A percentile compares a stretch with the other conserved stretches of the same genome.
These are phyloP conservation scores for Tenebrio molitor DNA, from an alignment of 1,140 invertebrate species.

Conservation along the genomic window DNA sequence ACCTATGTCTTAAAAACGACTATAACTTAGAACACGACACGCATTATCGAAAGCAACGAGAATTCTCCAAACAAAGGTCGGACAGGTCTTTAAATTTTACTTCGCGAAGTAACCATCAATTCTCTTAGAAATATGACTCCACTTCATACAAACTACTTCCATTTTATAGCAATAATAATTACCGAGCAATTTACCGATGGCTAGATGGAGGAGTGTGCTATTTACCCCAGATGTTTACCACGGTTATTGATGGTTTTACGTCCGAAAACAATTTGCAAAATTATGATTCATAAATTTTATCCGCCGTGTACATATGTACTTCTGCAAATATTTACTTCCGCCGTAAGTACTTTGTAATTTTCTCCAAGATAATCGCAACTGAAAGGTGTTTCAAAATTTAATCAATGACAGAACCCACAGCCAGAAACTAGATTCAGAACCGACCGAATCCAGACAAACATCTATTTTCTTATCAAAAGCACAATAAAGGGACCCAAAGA, in stretches of 20 bases:
- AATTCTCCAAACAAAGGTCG: slow-evolving; percentile 42
- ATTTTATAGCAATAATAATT: slow-evolving; percentile 39
- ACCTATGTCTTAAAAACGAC: slow-evolving; percentile 24
- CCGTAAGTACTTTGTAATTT: slow-evolving; percentile 19
- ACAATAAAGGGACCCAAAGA: too few relatives aligned
- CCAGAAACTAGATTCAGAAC: too few relatives aligned
- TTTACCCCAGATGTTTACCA: slow-evolving; percentile 31
- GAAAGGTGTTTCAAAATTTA: too few relatives aligned
- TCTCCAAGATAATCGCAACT: too few relatives aligned
- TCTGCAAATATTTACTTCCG: slow-evolving; percentile 38
- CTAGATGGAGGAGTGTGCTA: slow-evolving; percentile 31
- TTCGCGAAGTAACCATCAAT: slow-evolving; percentile 16
- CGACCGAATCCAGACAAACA: too few relatives aligned
- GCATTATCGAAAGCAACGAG: slow-evolving; percentile 44
- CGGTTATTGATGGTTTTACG: slow-evolving; percentile 45
- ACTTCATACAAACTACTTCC: slow-evolving; percentile 32
- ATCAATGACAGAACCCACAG: too few relatives aligned
- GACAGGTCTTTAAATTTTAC: slow-evolving; percentile 34
- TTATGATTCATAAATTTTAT: slow-evolving; percentile 52
- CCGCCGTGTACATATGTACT: not conserved
- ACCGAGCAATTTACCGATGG: slow-evolving; percentile 36
- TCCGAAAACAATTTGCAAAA: slow-evolving; percentile 53
- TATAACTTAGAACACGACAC: slow-evolving; percentile 36
- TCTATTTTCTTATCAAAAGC: too few relatives aligned
- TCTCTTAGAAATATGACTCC: slow-evolving; percentile 35